Percentiles rank a stretch among this genome's conserved stretches.
phyloP scores from a whole-genome alignment of 2,888 invertebrate genomes.

The Agonum fuliginosum region DNA sequence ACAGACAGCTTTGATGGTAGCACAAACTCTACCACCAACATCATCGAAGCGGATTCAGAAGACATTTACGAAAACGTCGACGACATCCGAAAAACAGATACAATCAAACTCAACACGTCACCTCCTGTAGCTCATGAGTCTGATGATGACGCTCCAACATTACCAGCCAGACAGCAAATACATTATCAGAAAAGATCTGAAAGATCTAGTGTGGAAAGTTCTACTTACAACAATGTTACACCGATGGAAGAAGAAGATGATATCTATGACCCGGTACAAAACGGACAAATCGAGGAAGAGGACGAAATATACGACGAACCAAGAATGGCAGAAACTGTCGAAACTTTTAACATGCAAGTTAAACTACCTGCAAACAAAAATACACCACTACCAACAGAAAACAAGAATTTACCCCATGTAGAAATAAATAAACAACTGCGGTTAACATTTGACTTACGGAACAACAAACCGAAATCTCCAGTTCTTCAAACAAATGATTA shows the following conservation, averaged over 20 bases:
- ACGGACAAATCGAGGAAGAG: conserved; percentile 6
- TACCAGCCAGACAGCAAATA: conserved; percentile 18
- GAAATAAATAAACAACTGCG: too few relatives aligned
- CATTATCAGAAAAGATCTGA: not conserved
- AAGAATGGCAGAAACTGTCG: not conserved
- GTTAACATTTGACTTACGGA: too few relatives aligned
- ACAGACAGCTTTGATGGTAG: conserved; percentile 2
- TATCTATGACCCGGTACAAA: conserved; percentile 40
- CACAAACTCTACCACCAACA: not conserved
- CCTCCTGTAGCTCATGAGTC: not conserved
- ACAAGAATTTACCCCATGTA: not conserved
- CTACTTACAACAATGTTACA: conserved; percentile 8
- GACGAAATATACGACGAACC: conserved; percentile 24
- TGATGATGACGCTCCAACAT: conserved; percentile 14
- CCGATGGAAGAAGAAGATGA: conserved; percentile 22
- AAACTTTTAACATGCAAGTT: not conserved
- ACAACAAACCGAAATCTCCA: not conserved
- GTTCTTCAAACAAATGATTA: not conserved
- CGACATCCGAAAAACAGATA: conserved; percentile 1
- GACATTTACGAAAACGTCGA: conserved; percentile 49
- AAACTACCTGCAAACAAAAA: not conserved
- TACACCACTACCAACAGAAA: not conserved
- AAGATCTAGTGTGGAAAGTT: not conserved
- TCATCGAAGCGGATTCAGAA: conserved; percentile 14
- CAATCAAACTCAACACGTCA: too few relatives aligned